phyloP scores from a whole-genome alignment of 2,888 invertebrate species.

The Monoplex corrugatus region DNA sequence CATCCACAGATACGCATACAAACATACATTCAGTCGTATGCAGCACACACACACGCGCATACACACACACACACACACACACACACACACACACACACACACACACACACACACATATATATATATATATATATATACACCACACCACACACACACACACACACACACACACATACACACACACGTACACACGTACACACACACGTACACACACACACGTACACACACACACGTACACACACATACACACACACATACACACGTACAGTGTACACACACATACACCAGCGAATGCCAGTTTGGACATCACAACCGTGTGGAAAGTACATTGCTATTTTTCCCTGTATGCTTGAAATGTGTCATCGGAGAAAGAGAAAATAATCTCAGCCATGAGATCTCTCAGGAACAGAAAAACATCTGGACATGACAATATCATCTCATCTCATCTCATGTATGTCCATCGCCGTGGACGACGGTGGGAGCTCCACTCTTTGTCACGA shows the following conservation, averaged over 20 bases:
- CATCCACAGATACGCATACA: neutral
- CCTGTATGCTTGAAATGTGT: too few relatives aligned
- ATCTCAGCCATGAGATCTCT: too few relatives aligned
- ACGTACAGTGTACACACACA: neutral
- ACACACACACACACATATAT: neutral
- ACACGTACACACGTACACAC: neutral
- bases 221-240: neutral
- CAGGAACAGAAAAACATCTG: too few relatives aligned
- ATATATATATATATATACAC: neutral
- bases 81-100: neutral
- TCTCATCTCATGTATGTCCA: too few relatives aligned
- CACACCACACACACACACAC: neutral
- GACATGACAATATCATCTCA: too few relatives aligned
- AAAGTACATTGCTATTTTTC: too few relatives aligned
- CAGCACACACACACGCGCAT: neutral
- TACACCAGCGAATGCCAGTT: too few relatives aligned
- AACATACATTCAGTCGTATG: neutral
- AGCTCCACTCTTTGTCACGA: too few relatives aligned
- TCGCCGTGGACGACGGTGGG: too few relatives aligned
- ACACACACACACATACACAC: neutral
- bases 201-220: neutral
- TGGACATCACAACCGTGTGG: too few relatives aligned
- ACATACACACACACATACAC: constrained; percentile 17
- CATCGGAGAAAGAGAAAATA: too few relatives aligned
- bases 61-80: constrained; percentile 13